A percentile compares a stretch with the other conserved stretches of the same genome.
Conservation (phyloP, 2,888 invertebrate genomes). For the Eilema griseolum region DNA sequence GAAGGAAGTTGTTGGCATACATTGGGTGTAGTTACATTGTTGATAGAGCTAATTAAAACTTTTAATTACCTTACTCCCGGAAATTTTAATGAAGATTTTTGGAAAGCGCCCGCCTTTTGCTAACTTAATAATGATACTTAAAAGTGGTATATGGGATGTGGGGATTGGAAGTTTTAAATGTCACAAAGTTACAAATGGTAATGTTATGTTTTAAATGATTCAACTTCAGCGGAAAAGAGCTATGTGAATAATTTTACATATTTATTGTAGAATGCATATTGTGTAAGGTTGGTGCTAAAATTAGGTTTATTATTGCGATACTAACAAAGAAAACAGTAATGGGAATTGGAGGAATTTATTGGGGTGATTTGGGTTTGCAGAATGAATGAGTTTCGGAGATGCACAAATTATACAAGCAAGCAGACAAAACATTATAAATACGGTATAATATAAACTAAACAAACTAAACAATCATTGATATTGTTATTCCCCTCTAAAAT, state of each 20-base stretch:
- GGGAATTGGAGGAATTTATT: too few relatives aligned
- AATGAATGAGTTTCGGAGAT: not conserved
- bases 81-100: conserved; percentile 21
- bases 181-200: not conserved
- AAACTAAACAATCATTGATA: not conserved
- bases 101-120: conserved; percentile 1
- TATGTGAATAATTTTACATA: not conserved
- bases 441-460: too few relatives aligned
- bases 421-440: too few relatives aligned
- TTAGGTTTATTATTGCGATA: not conserved
- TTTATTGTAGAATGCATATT: not conserved
- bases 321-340: too few relatives aligned
- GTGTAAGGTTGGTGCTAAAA: not conserved
- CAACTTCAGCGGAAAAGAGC: not conserved
- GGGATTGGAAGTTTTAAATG: conserved; percentile 2
- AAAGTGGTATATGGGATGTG: not conserved
- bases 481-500: not conserved
- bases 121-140: not conserved
- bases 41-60: conserved; percentile 25
- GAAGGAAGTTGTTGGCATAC: conserved; percentile 18
- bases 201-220: not conserved
- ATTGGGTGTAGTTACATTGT: conserved; percentile 19
- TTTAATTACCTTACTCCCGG: conserved; percentile 22
- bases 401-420: not conserved
- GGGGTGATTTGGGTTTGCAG: too few relatives aligned